Conservation (phyloP, 2,888 invertebrate genomes). For the Stenoptilia bipunctidactyla region DNA sequence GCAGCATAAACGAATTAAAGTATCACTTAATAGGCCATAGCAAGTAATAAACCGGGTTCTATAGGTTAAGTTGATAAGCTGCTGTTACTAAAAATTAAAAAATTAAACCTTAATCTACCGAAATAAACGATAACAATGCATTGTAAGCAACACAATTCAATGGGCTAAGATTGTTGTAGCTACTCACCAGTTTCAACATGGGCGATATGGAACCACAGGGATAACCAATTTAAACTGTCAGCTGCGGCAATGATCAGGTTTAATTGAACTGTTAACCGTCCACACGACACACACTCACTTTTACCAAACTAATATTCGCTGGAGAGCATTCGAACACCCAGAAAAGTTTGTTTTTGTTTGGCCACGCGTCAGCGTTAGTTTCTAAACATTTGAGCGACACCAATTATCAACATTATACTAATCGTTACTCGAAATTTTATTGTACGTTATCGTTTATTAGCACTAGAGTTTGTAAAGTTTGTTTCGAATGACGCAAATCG, state of each 20-base stretch:
- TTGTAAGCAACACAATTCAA: too few relatives aligned
- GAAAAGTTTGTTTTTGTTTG: slow-evolving; percentile 55
- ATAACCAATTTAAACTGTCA: too few relatives aligned
- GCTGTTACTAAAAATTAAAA: too few relatives aligned
- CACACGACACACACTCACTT: slow-evolving; percentile 65
- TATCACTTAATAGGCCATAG: too few relatives aligned
- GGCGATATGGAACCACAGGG: slow-evolving; percentile 15
- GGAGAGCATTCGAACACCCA: slow-evolving; percentile 52
- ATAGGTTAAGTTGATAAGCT: too few relatives aligned
- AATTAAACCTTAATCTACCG: too few relatives aligned
- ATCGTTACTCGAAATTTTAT: slow-evolving; percentile 44
- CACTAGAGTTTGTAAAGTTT: neutral
- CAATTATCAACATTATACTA: slow-evolving; percentile 45
- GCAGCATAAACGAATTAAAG: too few relatives aligned
- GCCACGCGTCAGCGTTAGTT: slow-evolving; percentile 38
- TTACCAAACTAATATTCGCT: slow-evolving; percentile 60
- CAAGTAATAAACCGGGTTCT: too few relatives aligned
- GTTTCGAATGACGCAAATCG: neutral
- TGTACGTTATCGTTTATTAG: slow-evolving; percentile 14
- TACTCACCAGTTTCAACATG: slow-evolving; percentile 64
- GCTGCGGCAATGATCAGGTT: slow-evolving; percentile 38
- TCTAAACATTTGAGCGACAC: slow-evolving; percentile 21
- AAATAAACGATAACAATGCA: neutral
- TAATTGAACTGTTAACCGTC: slow-evolving; percentile 55
- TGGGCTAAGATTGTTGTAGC: neutral